Base-by-base conservation (phyloP, 2,113 vertebrate species). In the Polyodon spathula region DNA sequence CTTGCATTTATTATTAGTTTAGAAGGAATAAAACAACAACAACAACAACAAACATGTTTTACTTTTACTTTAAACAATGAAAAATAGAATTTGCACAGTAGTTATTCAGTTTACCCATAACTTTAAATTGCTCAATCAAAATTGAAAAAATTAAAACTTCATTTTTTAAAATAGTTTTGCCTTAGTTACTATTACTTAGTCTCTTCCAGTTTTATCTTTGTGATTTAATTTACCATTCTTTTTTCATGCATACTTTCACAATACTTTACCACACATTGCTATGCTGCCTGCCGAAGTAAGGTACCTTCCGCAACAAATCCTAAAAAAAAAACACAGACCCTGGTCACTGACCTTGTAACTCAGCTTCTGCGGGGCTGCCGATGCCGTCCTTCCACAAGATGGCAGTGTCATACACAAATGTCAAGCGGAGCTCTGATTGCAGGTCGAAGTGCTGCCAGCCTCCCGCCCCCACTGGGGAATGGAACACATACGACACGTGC, bases 361-460 rank as follows among this genome's bases (percentile, higher is more conserved):
- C 92, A 0, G 93, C 93, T 62, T 90, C 91, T 0, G 93, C 91
- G 0, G 92, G 93, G 71, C 94, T 97, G 4, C 92, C 86, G 1
- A 98, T 87, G 1, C 95, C 95, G 0, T 97, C 92, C 60, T 71
- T 86, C 95, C 95, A 98, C 76, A 97, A 82, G 76, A 97, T 95
- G 82, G 94, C 93, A 11, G 95, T 98, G 83, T 98, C 94, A 14
- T 98, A 98, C 72, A 97, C 94, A 0, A 98, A 98, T 14, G 95
- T 97, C 38, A 98, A 85, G 1, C 91, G 87, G 0, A 97, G 89
- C 78, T 97, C 93, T 0, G 95, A 93, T 71, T 92, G 92, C 37
- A 95, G 71, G 72, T 98, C 94, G 37, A 97, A 97, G 74, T 98
- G 94, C 76, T 96, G 94, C 95, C 95, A 98, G 61, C 93, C 90